A percentile compares a stretch with the other conserved stretches of the same genome.
Conservation (phyloP, 2,797 vertebrate genomes). For the Dipus sagitta region DNA sequence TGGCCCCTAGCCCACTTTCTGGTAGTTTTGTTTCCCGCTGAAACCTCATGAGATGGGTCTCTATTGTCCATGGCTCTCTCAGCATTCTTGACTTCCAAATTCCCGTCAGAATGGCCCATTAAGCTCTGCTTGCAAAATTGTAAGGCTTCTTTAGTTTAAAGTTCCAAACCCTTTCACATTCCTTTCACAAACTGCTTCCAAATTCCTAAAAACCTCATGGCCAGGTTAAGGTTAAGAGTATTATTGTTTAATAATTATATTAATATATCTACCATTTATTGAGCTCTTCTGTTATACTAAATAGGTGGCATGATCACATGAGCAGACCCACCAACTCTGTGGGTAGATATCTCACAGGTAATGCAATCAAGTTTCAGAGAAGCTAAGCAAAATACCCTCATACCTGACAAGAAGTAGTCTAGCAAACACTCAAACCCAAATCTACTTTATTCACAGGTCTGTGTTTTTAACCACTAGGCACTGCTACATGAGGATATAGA, state of each 20-base stretch:
- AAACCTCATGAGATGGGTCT: too few relatives aligned
- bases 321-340: neutral
- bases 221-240: neutral
- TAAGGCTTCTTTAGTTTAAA: too few relatives aligned
- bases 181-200: too few relatives aligned
- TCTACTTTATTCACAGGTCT: neutral
- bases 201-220: too few relatives aligned
- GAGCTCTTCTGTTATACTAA: conserved; percentile 5
- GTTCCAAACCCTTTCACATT: too few relatives aligned
- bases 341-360: neutral
- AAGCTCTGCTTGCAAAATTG: too few relatives aligned
- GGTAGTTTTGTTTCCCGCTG: too few relatives aligned
- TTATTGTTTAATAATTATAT: conserved; percentile 20
- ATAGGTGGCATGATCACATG: neutral
- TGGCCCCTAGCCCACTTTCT: too few relatives aligned
- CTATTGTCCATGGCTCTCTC: too few relatives aligned
- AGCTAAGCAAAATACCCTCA: neutral
- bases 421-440: neutral
- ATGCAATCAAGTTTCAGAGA: conserved; percentile 7
- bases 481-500: neutral
- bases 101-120: too few relatives aligned
- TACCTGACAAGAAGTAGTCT: neutral
- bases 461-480: neutral
- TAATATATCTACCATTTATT: neutral
- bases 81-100: too few relatives aligned